phyloP scores from a whole-genome alignment of 1,140 invertebrate genomes.

The Nephila pilipes region DNA sequence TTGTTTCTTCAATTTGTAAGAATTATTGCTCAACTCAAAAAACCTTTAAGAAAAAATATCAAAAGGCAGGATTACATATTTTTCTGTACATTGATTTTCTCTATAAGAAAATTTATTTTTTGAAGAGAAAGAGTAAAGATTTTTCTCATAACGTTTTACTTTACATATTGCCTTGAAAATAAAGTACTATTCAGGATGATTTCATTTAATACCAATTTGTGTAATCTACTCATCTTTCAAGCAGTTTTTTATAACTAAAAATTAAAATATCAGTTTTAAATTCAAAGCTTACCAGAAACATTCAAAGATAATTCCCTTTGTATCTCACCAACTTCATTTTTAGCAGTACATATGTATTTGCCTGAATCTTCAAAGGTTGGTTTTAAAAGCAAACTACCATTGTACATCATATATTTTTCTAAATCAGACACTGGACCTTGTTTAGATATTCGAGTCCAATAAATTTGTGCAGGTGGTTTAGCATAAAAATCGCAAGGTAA shows the following conservation, averaged over 20 bases:
- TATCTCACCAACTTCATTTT: conserved; percentile 77
- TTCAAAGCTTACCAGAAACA: conserved; percentile 77
- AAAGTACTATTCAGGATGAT: too few relatives aligned
- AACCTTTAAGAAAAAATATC: too few relatives aligned
- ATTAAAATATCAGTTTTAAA: neutral
- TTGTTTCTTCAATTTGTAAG: too few relatives aligned
- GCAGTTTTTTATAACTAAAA: neutral
- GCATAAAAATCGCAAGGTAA: conserved; percentile 61
- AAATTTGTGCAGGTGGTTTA: conserved; percentile 63
- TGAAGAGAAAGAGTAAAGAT: too few relatives aligned
- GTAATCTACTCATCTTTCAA: too few relatives aligned
- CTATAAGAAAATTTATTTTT: too few relatives aligned
- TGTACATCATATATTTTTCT: conserved; percentile 57
- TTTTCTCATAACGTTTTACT: too few relatives aligned
- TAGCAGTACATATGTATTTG: conserved; percentile 80
- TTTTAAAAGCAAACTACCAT: conserved; percentile 67
- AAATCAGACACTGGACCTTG: neutral
- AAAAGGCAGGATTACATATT: too few relatives aligned
- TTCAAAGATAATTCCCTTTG: conserved; percentile 79
- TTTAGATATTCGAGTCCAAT: conserved; percentile 39
- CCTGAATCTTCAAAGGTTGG: conserved; percentile 78
- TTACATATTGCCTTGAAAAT: too few relatives aligned
- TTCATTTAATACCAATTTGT: too few relatives aligned
- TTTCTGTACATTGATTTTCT: too few relatives aligned
- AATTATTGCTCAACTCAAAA: too few relatives aligned